Base-by-base conservation (phyloP, 2,797 vertebrate species). In the Notolepis coatsorum region DNA sequence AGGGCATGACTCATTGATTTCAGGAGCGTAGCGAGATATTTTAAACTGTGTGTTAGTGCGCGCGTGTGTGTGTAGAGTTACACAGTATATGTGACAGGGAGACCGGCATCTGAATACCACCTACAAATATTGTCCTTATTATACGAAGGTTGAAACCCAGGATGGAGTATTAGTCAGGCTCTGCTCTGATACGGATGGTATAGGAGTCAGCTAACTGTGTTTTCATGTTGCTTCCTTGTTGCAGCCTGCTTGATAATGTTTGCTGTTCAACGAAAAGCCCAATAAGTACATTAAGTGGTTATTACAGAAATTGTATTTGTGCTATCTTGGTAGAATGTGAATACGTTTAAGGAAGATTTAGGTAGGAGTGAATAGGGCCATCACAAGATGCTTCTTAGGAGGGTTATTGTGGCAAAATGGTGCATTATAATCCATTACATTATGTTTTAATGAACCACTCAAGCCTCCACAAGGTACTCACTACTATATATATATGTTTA, bases 81-180 rank as follows among this genome's bases (percentile, higher is more conserved):
- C 68, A 18, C 61, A 48, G 52, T n/a, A n/a, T n/a, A n/a, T n/a
- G n/a, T n/a, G n/a, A n/a, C 13, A 1, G 59, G 70, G 17, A 41
- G 68, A 64, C 38, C 23, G 65, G 17, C 0, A 10, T 56, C 42
- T 49, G 67, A 27, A 30, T 43, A 38, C 65, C 72, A 49, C 75
- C 68, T 21, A 33, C 59, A 59, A 63, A 68, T 60, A 59, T 25
- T 41, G 51, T 77, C 42, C 68, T 87, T 50, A 71, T 84, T 75
- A 81, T 75, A 42, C 50, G 58, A 65, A 75, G 66, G 73, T 75
- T 25, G 31, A 53, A 65, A 10, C 43, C 60, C 41, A 63, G 47
- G 21, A 27, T 33, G 3, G n/a, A 15, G 21, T 53, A 13, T 46
- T 53, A 45, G 20, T 39, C 3, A 17, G 31, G 21, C 30, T 64